Percentiles rank a stretch among this genome's conserved stretches.
phyloP scores from a whole-genome alignment of 2,113 vertebrate species.

The Columba janthina region DNA sequence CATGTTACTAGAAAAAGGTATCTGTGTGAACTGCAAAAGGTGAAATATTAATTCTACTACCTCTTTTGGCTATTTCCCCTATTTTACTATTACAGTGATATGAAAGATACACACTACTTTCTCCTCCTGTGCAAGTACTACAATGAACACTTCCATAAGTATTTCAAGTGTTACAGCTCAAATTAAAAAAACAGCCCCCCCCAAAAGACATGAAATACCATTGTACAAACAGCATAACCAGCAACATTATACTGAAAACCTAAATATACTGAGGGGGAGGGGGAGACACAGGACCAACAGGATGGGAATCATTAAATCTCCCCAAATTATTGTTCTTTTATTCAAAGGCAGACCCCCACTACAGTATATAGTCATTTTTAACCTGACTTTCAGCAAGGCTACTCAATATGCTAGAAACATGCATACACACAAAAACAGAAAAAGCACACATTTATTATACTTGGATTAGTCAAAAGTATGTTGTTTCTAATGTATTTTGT shows the following conservation, averaged over 20 bases:
- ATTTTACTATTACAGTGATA: neutral
- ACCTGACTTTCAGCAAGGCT: neutral
- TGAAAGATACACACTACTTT: neutral
- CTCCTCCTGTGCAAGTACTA: neutral
- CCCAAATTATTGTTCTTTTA: neutral
- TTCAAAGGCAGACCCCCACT: neutral
- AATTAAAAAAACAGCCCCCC: neutral
- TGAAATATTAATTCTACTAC: neutral
- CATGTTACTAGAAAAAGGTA: neutral
- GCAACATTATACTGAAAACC: neutral
- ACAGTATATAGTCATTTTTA: neutral
- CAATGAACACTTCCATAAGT: neutral
- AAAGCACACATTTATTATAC: neutral
- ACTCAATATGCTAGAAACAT: neutral
- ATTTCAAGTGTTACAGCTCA: neutral
- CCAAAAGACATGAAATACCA: neutral
- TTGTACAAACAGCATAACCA: neutral
- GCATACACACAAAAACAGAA: neutral
- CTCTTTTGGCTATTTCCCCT: neutral
- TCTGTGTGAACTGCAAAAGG: neutral
- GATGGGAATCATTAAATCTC: neutral
- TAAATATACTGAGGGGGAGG: neutral
- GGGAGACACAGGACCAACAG: too few relatives aligned
- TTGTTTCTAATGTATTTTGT: neutral
- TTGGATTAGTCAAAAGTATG: neutral